A percentile compares a stretch with the other conserved stretches of the same genome.
Conservation (phyloP, 2,888 invertebrate genomes). For the Chrysolina oricalcia region DNA sequence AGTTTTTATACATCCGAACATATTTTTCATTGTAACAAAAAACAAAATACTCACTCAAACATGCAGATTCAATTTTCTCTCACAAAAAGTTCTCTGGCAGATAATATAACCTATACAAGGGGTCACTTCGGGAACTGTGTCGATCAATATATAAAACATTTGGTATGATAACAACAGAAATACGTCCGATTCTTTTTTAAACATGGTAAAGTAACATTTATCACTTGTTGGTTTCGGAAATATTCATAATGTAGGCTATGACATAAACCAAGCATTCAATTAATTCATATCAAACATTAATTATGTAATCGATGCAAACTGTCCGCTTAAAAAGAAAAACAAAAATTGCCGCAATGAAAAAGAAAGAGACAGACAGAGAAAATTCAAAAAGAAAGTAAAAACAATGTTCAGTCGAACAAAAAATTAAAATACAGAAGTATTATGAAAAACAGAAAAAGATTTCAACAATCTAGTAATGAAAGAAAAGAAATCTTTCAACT, state of each 20-base stretch:
- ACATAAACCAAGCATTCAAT: constrained; percentile 6
- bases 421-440: background rate
- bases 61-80: too few relatives aligned
- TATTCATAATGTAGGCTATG: background rate
- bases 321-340: background rate
- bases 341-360: background rate
- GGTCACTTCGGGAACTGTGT: too few relatives aligned
- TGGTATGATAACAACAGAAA: constrained; percentile 18
- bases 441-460: background rate
- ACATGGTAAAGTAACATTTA: constrained; percentile 1
- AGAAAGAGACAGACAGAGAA: background rate
- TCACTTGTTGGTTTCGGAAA: constrained; percentile 6
- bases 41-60: too few relatives aligned
- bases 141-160: too few relatives aligned
- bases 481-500: background rate
- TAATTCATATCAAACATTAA: background rate
- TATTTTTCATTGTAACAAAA: too few relatives aligned
- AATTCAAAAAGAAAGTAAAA: background rate
- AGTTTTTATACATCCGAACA: too few relatives aligned
- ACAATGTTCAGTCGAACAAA: too few relatives aligned
- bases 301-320: background rate
- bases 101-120: too few relatives aligned
- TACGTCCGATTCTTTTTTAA: too few relatives aligned
- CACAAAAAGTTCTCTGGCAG: too few relatives aligned
- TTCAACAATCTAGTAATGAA: background rate